Evolutionary conservation across 2,113 vertebrate genomes (phyloP).

Genomic region (Azemiops feae): DNA sequence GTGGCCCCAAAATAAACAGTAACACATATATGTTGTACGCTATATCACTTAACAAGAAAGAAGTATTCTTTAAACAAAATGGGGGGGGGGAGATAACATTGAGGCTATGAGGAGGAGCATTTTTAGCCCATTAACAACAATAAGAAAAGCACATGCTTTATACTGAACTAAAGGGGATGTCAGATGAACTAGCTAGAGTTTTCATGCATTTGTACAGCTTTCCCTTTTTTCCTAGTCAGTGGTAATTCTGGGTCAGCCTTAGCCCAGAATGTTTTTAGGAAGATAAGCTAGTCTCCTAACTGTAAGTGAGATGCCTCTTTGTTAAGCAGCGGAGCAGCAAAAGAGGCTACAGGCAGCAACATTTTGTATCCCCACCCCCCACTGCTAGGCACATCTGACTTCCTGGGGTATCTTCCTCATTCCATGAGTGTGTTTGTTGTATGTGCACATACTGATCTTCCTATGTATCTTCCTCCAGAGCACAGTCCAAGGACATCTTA

Average conservation of each 20-base stretch:
- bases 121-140: neutral
- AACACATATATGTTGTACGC: neutral
- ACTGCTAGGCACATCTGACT: neutral
- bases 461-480: neutral
- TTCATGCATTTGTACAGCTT: neutral
- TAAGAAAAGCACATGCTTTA: neutral
- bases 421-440: neutral
- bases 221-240: neutral
- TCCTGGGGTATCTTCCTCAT: neutral
- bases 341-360: neutral
- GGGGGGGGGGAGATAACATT: neutral
- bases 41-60: neutral
- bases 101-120: neutral
- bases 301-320: neutral
- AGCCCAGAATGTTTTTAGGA: neutral
- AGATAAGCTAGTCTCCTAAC: neutral
- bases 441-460: neutral
- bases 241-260: neutral
- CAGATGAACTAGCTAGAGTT: neutral
- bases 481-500: rapidly evolving
- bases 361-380: neutral
- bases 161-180: neutral
- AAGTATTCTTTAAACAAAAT: neutral
- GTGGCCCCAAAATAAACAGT: neutral
- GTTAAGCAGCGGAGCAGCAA: neutral